Conservation (phyloP, 2,113 vertebrate species). For the Leptodactylus fuscus region DNA sequence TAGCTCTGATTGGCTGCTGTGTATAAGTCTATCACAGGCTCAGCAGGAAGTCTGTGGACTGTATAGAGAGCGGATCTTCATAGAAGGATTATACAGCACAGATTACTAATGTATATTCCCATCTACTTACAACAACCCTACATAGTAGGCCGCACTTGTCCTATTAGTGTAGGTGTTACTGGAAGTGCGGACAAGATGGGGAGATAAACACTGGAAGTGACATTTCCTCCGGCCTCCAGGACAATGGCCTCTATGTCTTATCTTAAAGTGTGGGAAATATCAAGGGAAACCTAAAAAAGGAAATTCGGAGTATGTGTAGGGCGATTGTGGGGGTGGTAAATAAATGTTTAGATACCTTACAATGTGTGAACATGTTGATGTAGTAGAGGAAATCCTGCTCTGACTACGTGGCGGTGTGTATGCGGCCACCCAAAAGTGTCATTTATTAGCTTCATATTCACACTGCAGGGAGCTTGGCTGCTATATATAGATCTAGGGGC, state of each 20-base stretch:
- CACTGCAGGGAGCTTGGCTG: no score
- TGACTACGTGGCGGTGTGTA: no score
- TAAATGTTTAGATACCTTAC: neutral
- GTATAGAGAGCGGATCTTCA: no score
- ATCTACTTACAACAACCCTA: no score
- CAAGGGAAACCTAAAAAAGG: constrained; percentile 9
- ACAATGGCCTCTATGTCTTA: neutral
- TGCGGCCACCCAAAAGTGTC: neutral
- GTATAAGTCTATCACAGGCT: no score
- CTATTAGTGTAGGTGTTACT: neutral
- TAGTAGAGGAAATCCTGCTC: neutral
- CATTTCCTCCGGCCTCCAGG: neutral
- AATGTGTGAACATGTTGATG: constrained; percentile 15
- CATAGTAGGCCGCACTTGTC: no score
- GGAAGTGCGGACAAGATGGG: neutral
- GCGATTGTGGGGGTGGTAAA: neutral
- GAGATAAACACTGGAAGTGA: neutral
- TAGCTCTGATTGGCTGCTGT: no score
- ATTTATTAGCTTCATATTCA: neutral
- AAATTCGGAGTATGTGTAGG: neutral
- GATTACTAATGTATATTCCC: no score
- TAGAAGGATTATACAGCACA: no score
- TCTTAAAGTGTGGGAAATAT: constrained; percentile 7
- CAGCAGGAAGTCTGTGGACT: no score
- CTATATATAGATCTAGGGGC: no score